Base-by-base conservation (phyloP, 2,113 vertebrate genomes). In the Campylorhamphus procurvoides region DNA sequence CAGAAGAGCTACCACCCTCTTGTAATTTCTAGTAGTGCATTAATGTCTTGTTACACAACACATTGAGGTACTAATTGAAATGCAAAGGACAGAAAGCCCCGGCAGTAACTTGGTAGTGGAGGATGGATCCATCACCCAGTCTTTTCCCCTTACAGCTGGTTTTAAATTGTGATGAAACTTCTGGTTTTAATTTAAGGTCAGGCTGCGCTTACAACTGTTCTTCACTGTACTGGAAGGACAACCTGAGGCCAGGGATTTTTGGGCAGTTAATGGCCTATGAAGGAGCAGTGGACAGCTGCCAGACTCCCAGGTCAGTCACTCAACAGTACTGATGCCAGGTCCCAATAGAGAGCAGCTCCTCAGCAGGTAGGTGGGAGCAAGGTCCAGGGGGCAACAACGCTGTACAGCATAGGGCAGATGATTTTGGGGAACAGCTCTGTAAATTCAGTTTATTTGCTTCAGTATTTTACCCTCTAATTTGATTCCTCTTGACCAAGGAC, bases 121-220 rank as follows among this genome's bases (percentile, higher is more conserved):
- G 55, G 58, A 64, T 2, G 5, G 59, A 79, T 37, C 59, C 50
- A 76, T 39, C 63, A 56, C 22, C 16, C 58, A 66, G 75, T 20
- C 62, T 20, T 68, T 39, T 75, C 44, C 46, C 71, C 18, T 50
- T 44, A 20, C 0, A 2, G 49, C 18, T 73, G 29, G 73, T 42
- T 90, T 75, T 52, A 79, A 68, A 25, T 53, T 55, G 52, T 6
- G 72, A 84, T 60, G 31, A 72, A 74, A 44, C 10, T 71, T 66
- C 35, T 46, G 24, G 10, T 47, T 81, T 50, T 50, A 60, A 71
- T 78, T 74, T 76, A 69, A 96, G 40, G 75, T 69, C 85, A 85
- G 63, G 31, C 18, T 90, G 67, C 1, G 7, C 55, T 92, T 84
- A 60, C 27, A 89, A 69, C 69, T 77, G 58, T 55, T 96, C 42